These are phyloP conservation scores for Ischnus inquisitorius DNA, from an alignment of 2,888 invertebrate species.

Conservation along the genomic window DNA sequence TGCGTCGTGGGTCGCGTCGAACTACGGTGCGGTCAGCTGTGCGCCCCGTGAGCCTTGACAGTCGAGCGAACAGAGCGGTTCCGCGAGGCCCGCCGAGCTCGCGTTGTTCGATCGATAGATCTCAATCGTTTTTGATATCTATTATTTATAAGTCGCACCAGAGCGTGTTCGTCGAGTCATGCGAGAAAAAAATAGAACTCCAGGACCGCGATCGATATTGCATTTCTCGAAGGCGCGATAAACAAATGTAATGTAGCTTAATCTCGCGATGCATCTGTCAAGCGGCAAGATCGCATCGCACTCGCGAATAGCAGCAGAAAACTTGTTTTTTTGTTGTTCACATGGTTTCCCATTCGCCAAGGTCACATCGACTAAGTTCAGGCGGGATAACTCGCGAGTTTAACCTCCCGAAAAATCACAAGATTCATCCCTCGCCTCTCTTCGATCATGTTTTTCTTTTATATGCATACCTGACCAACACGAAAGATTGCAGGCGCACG, in stretches of 20 bases:
- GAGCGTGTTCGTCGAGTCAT: neutral
- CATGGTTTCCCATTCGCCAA: neutral
- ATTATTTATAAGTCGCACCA: constrained; percentile 2
- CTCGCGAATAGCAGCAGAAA: constrained; percentile 5
- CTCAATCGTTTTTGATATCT: constrained; percentile 31
- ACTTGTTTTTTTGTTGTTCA: constrained; percentile 1
- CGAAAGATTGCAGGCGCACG: constrained; percentile 67
- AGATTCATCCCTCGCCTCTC: neutral
- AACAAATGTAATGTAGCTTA: neutral
- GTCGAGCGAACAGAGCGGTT: neutral
- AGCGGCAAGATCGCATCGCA: constrained; percentile 1
- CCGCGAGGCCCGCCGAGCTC: neutral
- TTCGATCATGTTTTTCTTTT: constrained; percentile 9
- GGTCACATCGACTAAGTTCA: constrained; percentile 39
- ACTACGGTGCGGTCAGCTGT: constrained; percentile 30
- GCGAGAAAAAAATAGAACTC: neutral
- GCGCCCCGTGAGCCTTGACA: constrained; percentile 40
- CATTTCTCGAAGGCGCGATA: neutral
- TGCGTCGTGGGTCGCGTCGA: neutral
- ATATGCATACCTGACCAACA: constrained; percentile 74
- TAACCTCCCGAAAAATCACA: constrained; percentile 40
- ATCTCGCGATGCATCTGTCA: neutral
- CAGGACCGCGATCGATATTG: too few species aligned
- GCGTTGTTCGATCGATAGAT: constrained; percentile 44
- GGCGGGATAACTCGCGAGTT: constrained; percentile 10